Base-by-base conservation (phyloP, 2,113 vertebrate genomes). In the Otolemur garnettii region DNA sequence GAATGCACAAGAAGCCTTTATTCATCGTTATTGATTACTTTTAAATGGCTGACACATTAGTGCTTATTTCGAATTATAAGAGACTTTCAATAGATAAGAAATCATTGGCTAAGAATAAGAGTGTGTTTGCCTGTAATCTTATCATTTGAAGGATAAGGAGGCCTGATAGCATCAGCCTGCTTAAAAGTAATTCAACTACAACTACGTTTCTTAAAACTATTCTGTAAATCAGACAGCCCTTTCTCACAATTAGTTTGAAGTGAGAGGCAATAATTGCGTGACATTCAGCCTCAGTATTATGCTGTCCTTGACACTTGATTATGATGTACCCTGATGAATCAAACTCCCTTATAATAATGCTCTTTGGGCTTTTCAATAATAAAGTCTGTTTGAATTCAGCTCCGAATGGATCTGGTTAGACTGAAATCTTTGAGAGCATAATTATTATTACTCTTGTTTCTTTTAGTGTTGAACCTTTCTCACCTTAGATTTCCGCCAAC, bases 401-500 rank as follows among this genome's bases (percentile, higher is more conserved):
- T 78, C 42, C 91, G 84, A 69, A 45, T 22, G 38, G 55, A 83
- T 14, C 24, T 81, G 10, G 55, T 90, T 83, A 86, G 53, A 94
- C 60, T 42, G n/a, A 79, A 53, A 3, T 28, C n/a, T 92, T 93
- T 79, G 86, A 66, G 66, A 69, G 8, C 60, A 69, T 77, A 60
- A 80, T 71, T 59, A 57, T n/a, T 33, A 81, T 71, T 72, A 19
- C 50, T 82, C 66, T 71, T 55, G 14, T 90, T 95, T n/a, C 50
- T 91, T 60, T 45, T 62, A 77, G 33, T 15, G 9, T 15, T 95
- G 75, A 80, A 78, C 5, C 2, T 24, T 86, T 92, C 95, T 75
- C 83, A 87, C 55, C 30, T 87, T 91, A 92, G 94, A 92, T 95
- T 96, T 96, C n/a, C 66, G 94, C 35, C 90, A 92, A 81, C 87